Percentiles rank a stretch among this genome's conserved stretches.
phyloP scores from a whole-genome alignment of 2,797 vertebrate genomes.

The Onychomys arenicola region DNA sequence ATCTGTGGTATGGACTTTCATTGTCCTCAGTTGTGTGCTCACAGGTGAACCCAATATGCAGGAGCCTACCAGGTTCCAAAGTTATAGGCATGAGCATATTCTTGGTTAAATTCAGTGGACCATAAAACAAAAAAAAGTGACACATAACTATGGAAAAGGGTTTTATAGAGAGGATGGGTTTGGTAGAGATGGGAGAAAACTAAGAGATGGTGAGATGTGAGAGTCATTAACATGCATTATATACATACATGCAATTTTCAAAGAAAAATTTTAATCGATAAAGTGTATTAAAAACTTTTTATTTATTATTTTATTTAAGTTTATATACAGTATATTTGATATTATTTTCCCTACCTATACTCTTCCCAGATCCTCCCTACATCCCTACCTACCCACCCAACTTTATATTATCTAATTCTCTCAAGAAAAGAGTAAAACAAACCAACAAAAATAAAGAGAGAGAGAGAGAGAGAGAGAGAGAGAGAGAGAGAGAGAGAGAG shows the following conservation, averaged over 20 bases:
- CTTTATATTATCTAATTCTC: neutral
- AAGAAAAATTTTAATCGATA: neutral
- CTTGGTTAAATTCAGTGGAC: neutral
- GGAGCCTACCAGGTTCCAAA: neutral
- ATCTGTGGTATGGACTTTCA: neutral
- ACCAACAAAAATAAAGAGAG: neutral
- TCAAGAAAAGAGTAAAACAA: neutral
- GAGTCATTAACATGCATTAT: neutral
- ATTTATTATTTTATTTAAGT: neutral
- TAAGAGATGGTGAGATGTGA: neutral
- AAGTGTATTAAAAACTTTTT: neutral
- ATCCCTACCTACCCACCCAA: neutral
- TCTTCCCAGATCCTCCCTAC: neutral
- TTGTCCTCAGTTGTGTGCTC: neutral
- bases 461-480: too few species aligned
- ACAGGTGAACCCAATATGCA: neutral
- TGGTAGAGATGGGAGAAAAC: neutral
- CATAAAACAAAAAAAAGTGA: too few species aligned
- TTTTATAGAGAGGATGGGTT: neutral
- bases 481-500: too few species aligned
- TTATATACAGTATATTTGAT: neutral
- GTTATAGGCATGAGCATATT: neutral
- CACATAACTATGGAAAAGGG: neutral
- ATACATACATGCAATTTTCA: neutral
- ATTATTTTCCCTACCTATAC: neutral